Percentiles rank a stretch among this genome's conserved stretches.
phyloP scores from a whole-genome alignment of 2,888 invertebrate genomes.

The Macropis europaea region DNA sequence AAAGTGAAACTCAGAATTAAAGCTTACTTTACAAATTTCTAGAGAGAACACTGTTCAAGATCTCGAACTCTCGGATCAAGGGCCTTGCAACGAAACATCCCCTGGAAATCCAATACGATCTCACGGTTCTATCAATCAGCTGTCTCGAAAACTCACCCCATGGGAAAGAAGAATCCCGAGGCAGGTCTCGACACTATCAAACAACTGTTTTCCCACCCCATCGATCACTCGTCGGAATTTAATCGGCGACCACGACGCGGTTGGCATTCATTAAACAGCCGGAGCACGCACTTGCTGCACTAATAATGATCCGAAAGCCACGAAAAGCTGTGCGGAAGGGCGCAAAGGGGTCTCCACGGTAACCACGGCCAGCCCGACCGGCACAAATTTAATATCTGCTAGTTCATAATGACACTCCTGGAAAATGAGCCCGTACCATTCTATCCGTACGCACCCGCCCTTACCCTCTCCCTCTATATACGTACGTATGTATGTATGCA shows the following conservation, averaged over 20 bases:
- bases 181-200: conserved; percentile 6
- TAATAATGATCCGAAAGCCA: conserved; percentile 66
- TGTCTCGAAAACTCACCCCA: too few relatives aligned
- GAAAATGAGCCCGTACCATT: conserved; percentile 59
- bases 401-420: conserved; percentile 68
- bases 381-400: conserved; percentile 66
- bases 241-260: conserved; percentile 56
- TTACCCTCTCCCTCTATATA: conserved; percentile 4
- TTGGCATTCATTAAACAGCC: conserved; percentile 58
- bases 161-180: neutral
- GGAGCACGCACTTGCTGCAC: conserved; percentile 57
- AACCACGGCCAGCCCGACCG: conserved; percentile 67
- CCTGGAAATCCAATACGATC: too few relatives aligned
- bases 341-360: conserved; percentile 66
- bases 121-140: too few relatives aligned
- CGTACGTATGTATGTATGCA: too few relatives aligned
- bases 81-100: too few relatives aligned
- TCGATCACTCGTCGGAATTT: conserved; percentile 61
- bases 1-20: too few relatives aligned
- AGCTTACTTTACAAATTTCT: too few relatives aligned
- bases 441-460: conserved; percentile 5
- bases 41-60: too few relatives aligned
- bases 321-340: conserved; percentile 56
- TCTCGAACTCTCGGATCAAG: too few relatives aligned
- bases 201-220: conserved; percentile 42